These are phyloP conservation scores for Calonectris borealis DNA, from an alignment of 2,113 vertebrate species.

Conservation along the genomic window DNA sequence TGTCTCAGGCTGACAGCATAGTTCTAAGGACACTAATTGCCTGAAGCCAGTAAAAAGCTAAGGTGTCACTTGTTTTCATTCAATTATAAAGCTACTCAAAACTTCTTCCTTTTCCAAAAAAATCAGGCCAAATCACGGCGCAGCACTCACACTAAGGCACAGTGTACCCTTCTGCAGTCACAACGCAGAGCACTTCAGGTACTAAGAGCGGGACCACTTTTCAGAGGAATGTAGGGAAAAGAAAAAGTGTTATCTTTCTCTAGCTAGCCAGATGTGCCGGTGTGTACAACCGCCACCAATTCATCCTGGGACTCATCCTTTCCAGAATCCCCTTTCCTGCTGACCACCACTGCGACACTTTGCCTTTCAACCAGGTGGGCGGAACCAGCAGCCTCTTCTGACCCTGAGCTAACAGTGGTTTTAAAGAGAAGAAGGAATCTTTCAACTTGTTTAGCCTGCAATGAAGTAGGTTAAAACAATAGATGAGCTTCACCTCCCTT, in stretches of 20 bases:
- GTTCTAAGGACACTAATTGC: background rate
- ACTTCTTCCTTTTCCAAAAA: background rate
- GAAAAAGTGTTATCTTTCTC: background rate
- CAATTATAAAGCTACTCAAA: background rate
- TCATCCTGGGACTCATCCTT: background rate
- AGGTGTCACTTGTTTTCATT: background rate
- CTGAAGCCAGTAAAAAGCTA: background rate
- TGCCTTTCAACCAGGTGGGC: slow-evolving; percentile 52
- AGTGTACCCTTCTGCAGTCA: background rate
- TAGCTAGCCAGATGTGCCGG: background rate
- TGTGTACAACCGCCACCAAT: background rate
- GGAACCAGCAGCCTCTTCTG: slow-evolving; percentile 27
- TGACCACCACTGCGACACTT: slow-evolving; percentile 32
- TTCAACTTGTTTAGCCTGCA: slow-evolving; percentile 69
- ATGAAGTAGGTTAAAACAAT: slow-evolving; percentile 72
- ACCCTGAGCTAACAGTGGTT: slow-evolving; percentile 24
- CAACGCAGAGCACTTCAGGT: background rate
- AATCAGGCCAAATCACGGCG: background rate
- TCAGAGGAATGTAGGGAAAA: fast-evolving
- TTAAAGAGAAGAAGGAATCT: slow-evolving; percentile 48
- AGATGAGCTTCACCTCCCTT: slow-evolving; percentile 67
- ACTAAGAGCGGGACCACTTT: background rate
- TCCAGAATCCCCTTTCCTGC: background rate
- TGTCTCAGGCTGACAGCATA: background rate
- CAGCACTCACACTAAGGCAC: background rate